A percentile compares a stretch with the other conserved stretches of the same genome.
phyloP scores from a whole-genome alignment of 2,888 invertebrate genomes.

The Drosophila buzzatii region DNA sequence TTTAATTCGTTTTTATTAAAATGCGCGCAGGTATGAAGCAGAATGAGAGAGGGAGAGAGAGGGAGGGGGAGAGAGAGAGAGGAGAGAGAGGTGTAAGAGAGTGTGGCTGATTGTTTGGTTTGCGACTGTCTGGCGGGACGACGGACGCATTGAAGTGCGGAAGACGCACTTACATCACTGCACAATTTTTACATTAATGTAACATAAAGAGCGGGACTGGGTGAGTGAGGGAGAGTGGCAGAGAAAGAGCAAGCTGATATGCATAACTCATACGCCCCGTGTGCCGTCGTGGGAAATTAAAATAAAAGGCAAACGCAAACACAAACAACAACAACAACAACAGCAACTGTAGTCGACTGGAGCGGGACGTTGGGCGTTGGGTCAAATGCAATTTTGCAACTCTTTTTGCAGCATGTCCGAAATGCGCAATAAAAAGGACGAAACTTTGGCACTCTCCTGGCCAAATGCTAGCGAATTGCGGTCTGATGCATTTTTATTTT shows the following conservation, averaged over 20 bases:
- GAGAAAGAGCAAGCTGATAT: slow-evolving; percentile 20
- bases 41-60: not conserved
- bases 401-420: slow-evolving; percentile 56
- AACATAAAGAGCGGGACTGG: slow-evolving; percentile 43
- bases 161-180: slow-evolving; percentile 79
- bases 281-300: slow-evolving; percentile 74
- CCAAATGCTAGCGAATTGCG: slow-evolving; percentile 62
- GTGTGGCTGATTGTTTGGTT: slow-evolving; percentile 49
- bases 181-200: slow-evolving; percentile 78
- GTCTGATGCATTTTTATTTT: slow-evolving; percentile 55
- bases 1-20: slow-evolving; percentile 77
- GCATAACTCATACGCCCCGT: slow-evolving; percentile 44
- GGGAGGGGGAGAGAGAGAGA: not conserved
- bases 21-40: slow-evolving; percentile 50
- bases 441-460: slow-evolving; percentile 40
- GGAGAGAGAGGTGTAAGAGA: not conserved
- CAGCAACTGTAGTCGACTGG: slow-evolving; percentile 7
- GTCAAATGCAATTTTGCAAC: slow-evolving; percentile 70
- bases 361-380: not conserved
- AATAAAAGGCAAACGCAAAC: slow-evolving; percentile 60
- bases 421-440: slow-evolving; percentile 53
- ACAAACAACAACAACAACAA: slow-evolving; percentile 3
- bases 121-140: slow-evolving; percentile 39
- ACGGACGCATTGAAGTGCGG: slow-evolving; percentile 60
- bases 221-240: not conserved